These are phyloP conservation scores for Drosophila incognita DNA, from an alignment of 2,888 invertebrate species.

Conservation along the genomic window DNA sequence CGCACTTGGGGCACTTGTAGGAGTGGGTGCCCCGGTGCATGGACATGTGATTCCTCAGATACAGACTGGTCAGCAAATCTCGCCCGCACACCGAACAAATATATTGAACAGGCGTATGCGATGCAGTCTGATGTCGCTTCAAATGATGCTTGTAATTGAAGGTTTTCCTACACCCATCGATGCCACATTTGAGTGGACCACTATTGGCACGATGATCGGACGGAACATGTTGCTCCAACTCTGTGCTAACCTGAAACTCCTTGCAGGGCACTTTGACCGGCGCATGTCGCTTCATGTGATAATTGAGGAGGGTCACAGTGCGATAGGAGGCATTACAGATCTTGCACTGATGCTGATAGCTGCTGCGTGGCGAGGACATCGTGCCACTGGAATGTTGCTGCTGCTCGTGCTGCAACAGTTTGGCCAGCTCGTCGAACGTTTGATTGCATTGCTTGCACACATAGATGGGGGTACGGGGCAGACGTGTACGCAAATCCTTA, in stretches of 20 bases:
- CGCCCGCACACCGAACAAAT: conserved; percentile 65
- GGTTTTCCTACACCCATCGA: conserved; percentile 66
- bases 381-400: conserved; percentile 50
- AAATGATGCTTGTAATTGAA: conserved; percentile 77
- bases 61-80: conserved; percentile 53
- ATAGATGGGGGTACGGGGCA: conserved; percentile 49
- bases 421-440: conserved; percentile 60
- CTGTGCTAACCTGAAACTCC: conserved; percentile 47
- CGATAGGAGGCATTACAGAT: conserved; percentile 73
- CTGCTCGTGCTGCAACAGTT: conserved; percentile 58
- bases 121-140: conserved; percentile 73
- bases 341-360: conserved; percentile 64
- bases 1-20: conserved; percentile 73
- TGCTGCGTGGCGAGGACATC: conserved; percentile 24
- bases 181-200: conserved; percentile 55
- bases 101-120: conserved; percentile 57
- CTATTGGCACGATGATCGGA: conserved; percentile 50
- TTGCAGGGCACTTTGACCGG: conserved; percentile 58
- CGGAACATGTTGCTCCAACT: conserved; percentile 51
- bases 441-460: conserved; percentile 63
- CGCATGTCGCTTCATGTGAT: conserved; percentile 75
- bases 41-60: conserved; percentile 65
- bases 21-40: conserved; percentile 55
- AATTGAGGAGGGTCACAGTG: conserved; percentile 67
- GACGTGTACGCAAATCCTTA: conserved; percentile 39